Evolutionary conservation across 2,113 vertebrate species (phyloP).

Genomic region (Marmota flaviventris): DNA sequence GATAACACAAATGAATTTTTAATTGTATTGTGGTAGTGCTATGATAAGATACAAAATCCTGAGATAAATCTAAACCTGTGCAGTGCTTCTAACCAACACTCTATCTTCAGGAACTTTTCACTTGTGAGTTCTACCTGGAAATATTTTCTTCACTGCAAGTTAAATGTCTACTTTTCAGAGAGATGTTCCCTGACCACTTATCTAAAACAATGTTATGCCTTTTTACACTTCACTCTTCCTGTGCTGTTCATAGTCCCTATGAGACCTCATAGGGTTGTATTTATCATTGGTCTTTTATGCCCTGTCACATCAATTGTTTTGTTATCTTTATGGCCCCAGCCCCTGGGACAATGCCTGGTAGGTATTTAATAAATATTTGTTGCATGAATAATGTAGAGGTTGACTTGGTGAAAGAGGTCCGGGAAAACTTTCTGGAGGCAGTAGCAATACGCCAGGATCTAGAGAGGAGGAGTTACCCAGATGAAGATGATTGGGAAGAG

Average conservation of each 20-base stretch:
- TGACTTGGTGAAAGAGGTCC: background rate
- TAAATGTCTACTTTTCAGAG: background rate
- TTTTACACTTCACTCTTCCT: background rate
- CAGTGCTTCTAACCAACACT: background rate
- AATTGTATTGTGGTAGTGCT: background rate
- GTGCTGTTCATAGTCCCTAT: background rate
- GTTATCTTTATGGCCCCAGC: background rate
- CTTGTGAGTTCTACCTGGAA: background rate
- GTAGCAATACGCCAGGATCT: background rate
- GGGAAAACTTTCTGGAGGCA: conserved; percentile 10
- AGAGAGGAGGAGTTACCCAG: background rate
- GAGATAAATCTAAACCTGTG: background rate
- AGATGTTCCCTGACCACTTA: background rate
- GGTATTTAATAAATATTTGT: background rate
- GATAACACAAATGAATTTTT: background rate
- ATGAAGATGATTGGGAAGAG: background rate
- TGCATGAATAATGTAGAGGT: background rate
- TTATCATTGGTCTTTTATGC: background rate
- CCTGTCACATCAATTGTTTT: background rate
- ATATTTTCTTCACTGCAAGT: background rate
- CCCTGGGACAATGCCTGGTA: background rate
- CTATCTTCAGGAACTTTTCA: background rate
- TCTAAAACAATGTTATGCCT: background rate
- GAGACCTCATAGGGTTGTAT: background rate
- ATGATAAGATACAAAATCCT: background rate